Evolutionary conservation across 2,888 invertebrate species (phyloP).

Genomic region (Julus scanicus): DNA sequence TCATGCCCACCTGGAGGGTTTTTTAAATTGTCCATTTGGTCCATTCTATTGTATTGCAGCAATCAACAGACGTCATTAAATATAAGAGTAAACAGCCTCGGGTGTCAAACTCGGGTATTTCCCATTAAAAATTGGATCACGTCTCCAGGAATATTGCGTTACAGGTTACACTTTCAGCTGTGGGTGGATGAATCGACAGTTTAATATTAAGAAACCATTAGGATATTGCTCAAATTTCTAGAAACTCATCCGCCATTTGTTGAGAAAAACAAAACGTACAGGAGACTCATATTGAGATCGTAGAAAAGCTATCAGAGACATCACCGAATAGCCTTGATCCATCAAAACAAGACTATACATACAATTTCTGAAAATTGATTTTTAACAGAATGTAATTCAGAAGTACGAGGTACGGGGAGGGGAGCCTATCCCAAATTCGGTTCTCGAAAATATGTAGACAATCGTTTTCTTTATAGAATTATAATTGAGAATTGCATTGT

Average conservation of each 20-base stretch:
- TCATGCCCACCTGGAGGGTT: background rate
- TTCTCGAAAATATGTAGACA: background rate
- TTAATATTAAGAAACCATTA: slow-evolving; percentile 12
- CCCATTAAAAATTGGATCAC: slow-evolving; percentile 21
- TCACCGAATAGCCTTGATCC: background rate
- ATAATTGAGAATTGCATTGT: background rate
- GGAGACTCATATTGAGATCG: background rate
- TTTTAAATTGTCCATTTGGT: background rate
- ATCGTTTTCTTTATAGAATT: background rate
- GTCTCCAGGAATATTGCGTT: slow-evolving; percentile 5
- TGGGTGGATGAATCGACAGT: background rate
- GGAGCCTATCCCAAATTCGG: background rate
- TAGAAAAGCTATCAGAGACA: background rate
- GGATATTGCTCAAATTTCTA: background rate
- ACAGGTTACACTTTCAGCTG: background rate
- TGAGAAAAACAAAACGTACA: background rate
- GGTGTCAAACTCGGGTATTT: background rate
- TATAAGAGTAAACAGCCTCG: background rate
- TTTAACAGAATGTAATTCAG: background rate
- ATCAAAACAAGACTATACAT: background rate
- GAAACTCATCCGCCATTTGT: background rate
- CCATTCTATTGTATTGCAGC: background rate
- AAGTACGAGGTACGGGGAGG: background rate
- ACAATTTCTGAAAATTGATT: background rate
- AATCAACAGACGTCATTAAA: background rate